Evolutionary conservation across 1,140 invertebrate genomes (phyloP).

Genomic region (Chironomus striatipennis): DNA sequence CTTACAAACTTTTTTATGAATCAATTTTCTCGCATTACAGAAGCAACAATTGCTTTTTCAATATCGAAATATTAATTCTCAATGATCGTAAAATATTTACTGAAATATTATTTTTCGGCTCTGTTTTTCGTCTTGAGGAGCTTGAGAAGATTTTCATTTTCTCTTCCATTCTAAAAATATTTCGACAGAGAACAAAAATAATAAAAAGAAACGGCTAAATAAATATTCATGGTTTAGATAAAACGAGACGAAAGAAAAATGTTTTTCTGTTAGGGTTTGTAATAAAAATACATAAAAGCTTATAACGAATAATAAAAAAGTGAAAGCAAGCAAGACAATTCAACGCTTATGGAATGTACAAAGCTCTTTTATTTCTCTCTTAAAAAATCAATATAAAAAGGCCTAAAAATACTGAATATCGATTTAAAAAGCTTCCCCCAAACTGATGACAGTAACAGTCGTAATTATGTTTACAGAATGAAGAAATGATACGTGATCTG

Average conservation of each 20-base stretch:
- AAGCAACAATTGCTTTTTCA: too few relatives aligned
- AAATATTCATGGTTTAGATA: not conserved
- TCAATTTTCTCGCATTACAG: too few relatives aligned
- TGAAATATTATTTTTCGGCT: not conserved
- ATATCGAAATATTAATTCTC: too few relatives aligned
- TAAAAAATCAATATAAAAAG: not conserved
- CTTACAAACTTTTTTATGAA: too few relatives aligned
- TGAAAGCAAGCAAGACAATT: too few relatives aligned
- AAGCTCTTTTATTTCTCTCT: too few relatives aligned
- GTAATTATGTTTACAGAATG: not conserved
- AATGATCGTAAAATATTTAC: not conserved
- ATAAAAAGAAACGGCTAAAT: constrained; percentile 1
- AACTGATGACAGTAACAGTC: constrained; percentile 1
- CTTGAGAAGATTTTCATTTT: not conserved
- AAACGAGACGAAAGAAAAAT: not conserved
- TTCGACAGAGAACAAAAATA: not conserved
- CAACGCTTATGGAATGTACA: too few relatives aligned
- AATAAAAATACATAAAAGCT: too few relatives aligned
- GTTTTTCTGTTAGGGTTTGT: too few relatives aligned
- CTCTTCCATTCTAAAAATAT: too few relatives aligned
- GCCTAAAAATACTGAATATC: not conserved
- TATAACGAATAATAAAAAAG: too few relatives aligned
- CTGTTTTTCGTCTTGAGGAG: not conserved
- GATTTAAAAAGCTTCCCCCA: not conserved
- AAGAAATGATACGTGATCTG: constrained; percentile 1